Conservation (phyloP, 2,888 invertebrate genomes). For the Torymus auratus region DNA sequence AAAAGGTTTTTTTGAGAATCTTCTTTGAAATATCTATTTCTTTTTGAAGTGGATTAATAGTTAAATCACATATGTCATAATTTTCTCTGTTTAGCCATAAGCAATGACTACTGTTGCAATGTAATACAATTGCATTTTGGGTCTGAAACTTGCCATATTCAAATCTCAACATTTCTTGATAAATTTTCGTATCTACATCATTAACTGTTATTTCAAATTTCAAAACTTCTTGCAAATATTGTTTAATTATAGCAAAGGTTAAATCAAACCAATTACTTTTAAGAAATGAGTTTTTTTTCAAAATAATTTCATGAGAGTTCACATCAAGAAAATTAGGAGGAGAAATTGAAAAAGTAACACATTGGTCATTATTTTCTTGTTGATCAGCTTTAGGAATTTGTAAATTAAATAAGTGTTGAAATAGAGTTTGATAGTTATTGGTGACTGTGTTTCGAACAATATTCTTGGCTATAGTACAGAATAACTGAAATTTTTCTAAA, state of each 20-base stretch:
- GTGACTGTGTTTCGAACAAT: conserved; percentile 62
- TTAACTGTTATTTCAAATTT: conserved; percentile 66
- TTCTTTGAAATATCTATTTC: conserved; percentile 64
- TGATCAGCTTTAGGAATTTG: neutral
- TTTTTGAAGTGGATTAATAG: conserved; percentile 66
- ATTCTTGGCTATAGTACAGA: conserved; percentile 66
- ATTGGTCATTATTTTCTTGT: no score
- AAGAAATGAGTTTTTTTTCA: no score
- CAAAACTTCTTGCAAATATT: conserved; percentile 71
- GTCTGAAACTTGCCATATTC: conserved; percentile 63
- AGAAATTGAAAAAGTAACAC: no score
- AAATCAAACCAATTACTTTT: conserved; percentile 67
- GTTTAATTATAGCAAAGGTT: conserved; percentile 67
- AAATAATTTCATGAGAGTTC: no score
- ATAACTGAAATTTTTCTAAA: conserved; percentile 68
- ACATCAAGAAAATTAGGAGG: no score
- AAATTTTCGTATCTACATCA: conserved; percentile 61
- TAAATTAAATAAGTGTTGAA: conserved; percentile 24
- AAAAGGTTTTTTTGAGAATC: conserved; percentile 70
- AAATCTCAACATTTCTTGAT: conserved; percentile 67
- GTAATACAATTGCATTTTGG: conserved; percentile 61
- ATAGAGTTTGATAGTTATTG: conserved; percentile 55
- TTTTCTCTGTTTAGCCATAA: conserved; percentile 72
- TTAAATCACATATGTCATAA: conserved; percentile 59
- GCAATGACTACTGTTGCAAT: conserved; percentile 69